Evolutionary conservation across 2,888 invertebrate genomes (phyloP).

Genomic region (Pocota personata): DNA sequence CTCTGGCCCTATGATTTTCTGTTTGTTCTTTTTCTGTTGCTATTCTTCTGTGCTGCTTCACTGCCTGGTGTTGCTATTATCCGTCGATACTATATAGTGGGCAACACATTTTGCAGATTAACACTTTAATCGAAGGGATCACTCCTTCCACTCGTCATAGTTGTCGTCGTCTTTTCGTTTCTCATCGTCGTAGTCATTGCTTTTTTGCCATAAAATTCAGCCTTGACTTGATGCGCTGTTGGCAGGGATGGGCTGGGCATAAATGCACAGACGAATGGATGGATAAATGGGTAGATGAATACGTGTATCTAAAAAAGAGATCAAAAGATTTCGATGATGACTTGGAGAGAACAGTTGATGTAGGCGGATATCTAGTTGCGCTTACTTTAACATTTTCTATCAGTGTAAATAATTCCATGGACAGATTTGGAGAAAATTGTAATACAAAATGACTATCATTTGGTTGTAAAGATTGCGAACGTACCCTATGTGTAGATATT

Average conservation of each 20-base stretch:
- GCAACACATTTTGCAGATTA: slow-evolving; percentile 61
- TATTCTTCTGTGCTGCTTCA: neutral
- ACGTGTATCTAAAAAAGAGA: slow-evolving; percentile 38
- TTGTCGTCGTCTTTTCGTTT: neutral
- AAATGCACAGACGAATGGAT: slow-evolving; percentile 34
- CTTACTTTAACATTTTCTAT: slow-evolving; percentile 26
- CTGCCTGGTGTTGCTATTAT: slow-evolving; percentile 15
- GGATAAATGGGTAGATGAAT: slow-evolving; percentile 38
- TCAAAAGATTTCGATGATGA: slow-evolving; percentile 43
- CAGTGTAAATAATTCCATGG: slow-evolving; percentile 10
- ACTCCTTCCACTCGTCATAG: neutral
- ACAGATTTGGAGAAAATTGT: neutral
- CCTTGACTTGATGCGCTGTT: slow-evolving; percentile 26
- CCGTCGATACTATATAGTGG: slow-evolving; percentile 42
- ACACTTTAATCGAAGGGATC: slow-evolving; percentile 60
- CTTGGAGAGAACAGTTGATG: slow-evolving; percentile 22
- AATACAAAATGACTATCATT: neutral
- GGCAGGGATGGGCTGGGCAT: neutral
- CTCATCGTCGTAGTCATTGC: neutral
- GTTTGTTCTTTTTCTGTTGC: neutral
- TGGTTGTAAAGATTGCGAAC: neutral
- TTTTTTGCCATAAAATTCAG: slow-evolving; percentile 30
- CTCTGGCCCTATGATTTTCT: neutral
- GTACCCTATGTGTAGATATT: neutral
- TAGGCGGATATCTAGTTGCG: slow-evolving; percentile 38